A percentile compares a stretch with the other conserved stretches of the same genome.
phyloP scores from a whole-genome alignment of 2,113 vertebrate genomes.

The Anhinga rufa region DNA sequence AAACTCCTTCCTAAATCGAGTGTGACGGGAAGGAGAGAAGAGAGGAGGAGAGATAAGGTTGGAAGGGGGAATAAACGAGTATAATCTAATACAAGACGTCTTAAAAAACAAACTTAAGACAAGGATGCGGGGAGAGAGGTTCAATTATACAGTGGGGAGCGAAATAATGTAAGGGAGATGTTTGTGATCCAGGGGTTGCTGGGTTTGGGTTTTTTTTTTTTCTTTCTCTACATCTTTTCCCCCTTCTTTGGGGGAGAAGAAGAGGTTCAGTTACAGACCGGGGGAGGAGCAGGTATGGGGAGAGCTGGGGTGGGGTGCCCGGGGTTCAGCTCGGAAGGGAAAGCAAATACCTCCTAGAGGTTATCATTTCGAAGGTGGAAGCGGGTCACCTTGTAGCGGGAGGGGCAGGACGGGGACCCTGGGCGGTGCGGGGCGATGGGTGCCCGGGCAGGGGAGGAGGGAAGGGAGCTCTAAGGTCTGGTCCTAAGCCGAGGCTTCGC shows the following conservation, averaged over 20 bases:
- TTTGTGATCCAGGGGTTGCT: not conserved
- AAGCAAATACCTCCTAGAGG: not conserved
- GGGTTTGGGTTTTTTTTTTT: not conserved
- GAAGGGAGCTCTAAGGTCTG: not conserved
- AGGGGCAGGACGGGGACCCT: not conserved
- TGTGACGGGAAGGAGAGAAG: constrained; percentile 76
- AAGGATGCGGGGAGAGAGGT: constrained; percentile 47
- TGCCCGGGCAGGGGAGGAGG: not conserved
- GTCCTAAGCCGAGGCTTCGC: not conserved
- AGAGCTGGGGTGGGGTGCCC: not conserved
- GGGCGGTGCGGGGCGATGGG: not conserved
- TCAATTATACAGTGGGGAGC: not conserved
- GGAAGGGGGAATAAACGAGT: constrained; percentile 62
- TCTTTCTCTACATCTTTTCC: not conserved
- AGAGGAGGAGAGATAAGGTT: constrained; percentile 74
- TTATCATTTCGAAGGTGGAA: not conserved
- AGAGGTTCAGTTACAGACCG: not conserved
- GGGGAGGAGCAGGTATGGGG: not conserved
- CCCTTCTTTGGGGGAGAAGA: not conserved
- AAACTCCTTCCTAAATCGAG: constrained; percentile 79
- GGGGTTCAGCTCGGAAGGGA: not conserved
- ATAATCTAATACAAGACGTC: constrained; percentile 70
- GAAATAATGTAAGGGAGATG: not conserved
- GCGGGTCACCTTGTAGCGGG: not conserved
- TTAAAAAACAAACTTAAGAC: constrained; percentile 71